These are phyloP conservation scores for Dromiciops gliroides DNA, from an alignment of 2,113 vertebrate genomes.

Conservation along the genomic window DNA sequence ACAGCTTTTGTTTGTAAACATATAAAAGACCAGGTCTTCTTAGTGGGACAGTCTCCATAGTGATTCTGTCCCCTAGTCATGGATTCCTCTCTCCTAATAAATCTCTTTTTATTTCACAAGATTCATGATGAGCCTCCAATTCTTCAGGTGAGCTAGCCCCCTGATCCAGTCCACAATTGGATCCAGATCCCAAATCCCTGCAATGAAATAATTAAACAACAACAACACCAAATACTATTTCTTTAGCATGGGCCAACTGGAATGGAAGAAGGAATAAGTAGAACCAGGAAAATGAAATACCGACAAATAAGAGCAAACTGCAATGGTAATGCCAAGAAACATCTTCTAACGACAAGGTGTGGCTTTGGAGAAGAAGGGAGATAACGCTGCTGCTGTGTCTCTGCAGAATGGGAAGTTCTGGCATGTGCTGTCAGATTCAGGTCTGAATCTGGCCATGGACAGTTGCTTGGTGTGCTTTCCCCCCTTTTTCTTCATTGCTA, in stretches of 20 bases:
- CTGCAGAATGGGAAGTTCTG: neutral
- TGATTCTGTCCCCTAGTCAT: no score
- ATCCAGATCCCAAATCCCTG: neutral
- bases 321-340: neutral
- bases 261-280: neutral
- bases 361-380: neutral
- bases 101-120: no score
- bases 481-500: neutral
- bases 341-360: neutral
- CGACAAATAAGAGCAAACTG: neutral
- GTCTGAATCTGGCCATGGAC: neutral
- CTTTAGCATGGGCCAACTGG: neutral
- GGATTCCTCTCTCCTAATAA: no score
- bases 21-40: no score
- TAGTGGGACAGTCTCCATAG: no score
- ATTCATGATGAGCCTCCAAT: no score
- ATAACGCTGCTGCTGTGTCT: neutral
- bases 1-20: no score
- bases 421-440: no score
- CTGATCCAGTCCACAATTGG: no score
- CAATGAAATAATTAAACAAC: no score
- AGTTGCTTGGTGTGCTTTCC: neutral
- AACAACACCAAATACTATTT: no score
- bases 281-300: neutral
- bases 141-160: no score